phyloP scores from a whole-genome alignment of 2,888 invertebrate genomes.

The Rhopalosiphum nymphaeae region DNA sequence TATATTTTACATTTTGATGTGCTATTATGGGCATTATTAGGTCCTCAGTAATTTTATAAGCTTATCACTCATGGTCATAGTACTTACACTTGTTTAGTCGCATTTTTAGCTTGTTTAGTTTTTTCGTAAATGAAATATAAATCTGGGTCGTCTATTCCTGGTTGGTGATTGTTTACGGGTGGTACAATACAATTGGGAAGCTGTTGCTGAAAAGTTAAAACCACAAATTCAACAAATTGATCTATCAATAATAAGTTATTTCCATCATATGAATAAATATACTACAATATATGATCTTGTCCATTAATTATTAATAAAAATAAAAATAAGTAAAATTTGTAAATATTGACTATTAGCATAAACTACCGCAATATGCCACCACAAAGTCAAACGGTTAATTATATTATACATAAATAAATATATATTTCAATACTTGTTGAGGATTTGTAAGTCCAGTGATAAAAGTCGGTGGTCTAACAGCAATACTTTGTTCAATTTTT shows the following conservation, averaged over 20 bases:
- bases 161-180: constrained; percentile 54
- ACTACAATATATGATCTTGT: background rate
- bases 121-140: constrained; percentile 61
- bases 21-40: background rate
- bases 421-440: constrained; percentile 50
- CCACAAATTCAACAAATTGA: background rate
- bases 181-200: constrained; percentile 58
- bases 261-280: background rate
- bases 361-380: too few relatives aligned
- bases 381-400: background rate
- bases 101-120: constrained; percentile 58
- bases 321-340: background rate
- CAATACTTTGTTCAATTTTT: constrained; percentile 68
- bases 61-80: background rate
- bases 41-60: background rate
- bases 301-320: background rate
- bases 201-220: constrained; percentile 44
- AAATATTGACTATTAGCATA: background rate
- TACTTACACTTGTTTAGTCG: constrained; percentile 48
- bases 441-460: constrained; percentile 56
- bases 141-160: constrained; percentile 59
- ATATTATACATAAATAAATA: background rate
- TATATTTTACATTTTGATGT: background rate
- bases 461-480: constrained; percentile 68
- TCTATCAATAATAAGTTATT: background rate